Percentiles rank a stretch among this genome's conserved stretches.
Conservation (phyloP, 2,797 vertebrate species). For the Smutsia temminckii region DNA sequence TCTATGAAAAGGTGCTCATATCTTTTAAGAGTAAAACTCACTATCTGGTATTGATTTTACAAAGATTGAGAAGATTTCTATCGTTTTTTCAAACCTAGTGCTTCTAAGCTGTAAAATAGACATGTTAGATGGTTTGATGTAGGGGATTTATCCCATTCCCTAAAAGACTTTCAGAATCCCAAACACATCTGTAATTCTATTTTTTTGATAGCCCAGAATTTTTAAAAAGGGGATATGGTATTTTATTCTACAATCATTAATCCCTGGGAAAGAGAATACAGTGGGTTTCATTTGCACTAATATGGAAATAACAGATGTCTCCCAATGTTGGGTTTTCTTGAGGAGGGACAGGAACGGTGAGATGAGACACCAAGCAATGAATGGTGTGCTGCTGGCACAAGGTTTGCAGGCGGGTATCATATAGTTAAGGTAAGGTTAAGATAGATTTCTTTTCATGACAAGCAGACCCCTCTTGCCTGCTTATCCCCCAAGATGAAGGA, state of each 20-base stretch:
- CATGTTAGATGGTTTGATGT: not conserved
- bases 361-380: too few species aligned
- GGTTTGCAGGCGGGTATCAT: too few species aligned
- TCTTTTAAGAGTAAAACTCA: constrained; percentile 41
- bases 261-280: not conserved
- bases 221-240: not conserved
- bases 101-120: not conserved
- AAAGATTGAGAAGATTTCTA: constrained; percentile 15
- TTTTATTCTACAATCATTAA: not conserved
- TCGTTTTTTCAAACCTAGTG: not conserved
- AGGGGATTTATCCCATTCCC: not conserved
- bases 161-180: not conserved
- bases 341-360: fast-evolving
- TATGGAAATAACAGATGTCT: not conserved
- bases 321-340: not conserved
- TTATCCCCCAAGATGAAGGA: not conserved
- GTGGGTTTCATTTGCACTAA: not conserved
- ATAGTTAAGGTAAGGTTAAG: not conserved
- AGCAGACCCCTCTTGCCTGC: not conserved
- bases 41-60: not conserved
- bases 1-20: not conserved
- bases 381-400: fast-evolving
- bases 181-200: not conserved
- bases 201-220: not conserved
- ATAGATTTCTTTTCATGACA: not conserved